Base-by-base conservation (phyloP, 2,888 invertebrate genomes). In the Chelonus formosanus region DNA sequence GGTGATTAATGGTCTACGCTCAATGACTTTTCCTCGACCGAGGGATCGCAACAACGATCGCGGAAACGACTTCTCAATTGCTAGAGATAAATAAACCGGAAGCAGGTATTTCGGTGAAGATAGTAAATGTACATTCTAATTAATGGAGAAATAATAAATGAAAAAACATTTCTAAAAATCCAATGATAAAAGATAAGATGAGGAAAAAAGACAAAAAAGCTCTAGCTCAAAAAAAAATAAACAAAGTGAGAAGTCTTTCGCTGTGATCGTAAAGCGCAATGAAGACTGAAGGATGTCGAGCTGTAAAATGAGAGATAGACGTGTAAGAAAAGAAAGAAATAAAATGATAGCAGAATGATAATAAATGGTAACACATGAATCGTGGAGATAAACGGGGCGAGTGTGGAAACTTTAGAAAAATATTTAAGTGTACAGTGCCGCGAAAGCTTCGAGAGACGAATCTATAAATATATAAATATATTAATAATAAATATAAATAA, bases 21-120 rank as follows among this genome's bases (percentile, higher is more conserved):
- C 72, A 72, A 72, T 72, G 70, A 72, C 71, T 71, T 70, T 72
- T 72, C 71, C 71, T 70, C 68, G 66, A 71, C 71, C 71, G 72
- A 71, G 72, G 67, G 70, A 70, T 67, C 70, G 69, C 71, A 66
- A 70, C 64, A 59, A 71, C 62, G 68, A 71, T 72, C 67, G 70
- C 67, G 67, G 71, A 69, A 72, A 68, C 69, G 70, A 69, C 67
- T 69, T 72, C 65, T 20, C 20, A 20, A 20, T 20, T 20, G 20
- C 20, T 20, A 20, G 20, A 20, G 20, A 20, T 20, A 20, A 20
- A 20, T 20, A 20, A 20, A 20, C 20, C 20, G 20, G 20, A 20
- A 20, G 20, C 20, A 20, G 20, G 20, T 20, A 20, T 20, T 20
- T 20, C 20, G 20, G 20, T 20, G 20, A 20, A 20, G 20, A 20